phyloP scores from a whole-genome alignment of 1,140 invertebrate species.

The Aricia agestis region DNA sequence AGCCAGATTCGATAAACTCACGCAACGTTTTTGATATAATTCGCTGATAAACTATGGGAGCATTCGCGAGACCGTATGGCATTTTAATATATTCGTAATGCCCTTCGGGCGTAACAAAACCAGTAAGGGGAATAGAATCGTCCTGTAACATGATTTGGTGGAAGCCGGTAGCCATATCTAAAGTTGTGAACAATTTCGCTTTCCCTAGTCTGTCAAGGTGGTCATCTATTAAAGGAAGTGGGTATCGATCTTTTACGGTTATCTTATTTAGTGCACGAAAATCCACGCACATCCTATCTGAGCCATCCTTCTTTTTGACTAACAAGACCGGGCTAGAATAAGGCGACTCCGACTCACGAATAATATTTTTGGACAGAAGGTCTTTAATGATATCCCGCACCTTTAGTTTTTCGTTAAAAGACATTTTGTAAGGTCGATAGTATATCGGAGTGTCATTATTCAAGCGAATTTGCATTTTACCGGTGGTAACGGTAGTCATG shows the following conservation, averaged over 20 bases:
- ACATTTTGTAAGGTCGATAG: conserved; percentile 32
- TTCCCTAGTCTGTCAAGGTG: conserved; percentile 15
- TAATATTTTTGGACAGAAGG: conserved; percentile 14
- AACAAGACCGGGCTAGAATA: conserved; percentile 44
- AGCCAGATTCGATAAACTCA: conserved; percentile 10
- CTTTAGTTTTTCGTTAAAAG: conserved; percentile 23
- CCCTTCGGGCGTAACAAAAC: conserved; percentile 23
- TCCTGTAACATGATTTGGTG: neutral
- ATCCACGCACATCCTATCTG: conserved; percentile 50
- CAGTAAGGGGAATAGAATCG: neutral
- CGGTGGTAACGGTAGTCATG: conserved; percentile 31
- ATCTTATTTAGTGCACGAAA: conserved; percentile 47
- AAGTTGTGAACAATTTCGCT: neutral
- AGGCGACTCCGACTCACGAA: conserved; percentile 29
- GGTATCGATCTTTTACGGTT: conserved; percentile 36
- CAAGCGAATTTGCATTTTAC: conserved; percentile 34
- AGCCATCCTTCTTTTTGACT: conserved; percentile 45
- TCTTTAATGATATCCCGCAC: conserved; percentile 31
- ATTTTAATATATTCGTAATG: conserved; percentile 26
- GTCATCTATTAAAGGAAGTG: conserved; percentile 1
- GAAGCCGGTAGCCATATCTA: conserved; percentile 6
- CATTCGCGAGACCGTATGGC: conserved; percentile 25
- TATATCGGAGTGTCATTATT: conserved; percentile 23
- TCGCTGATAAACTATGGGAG: conserved; percentile 24
- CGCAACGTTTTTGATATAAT: conserved; percentile 21